Evolutionary conservation across 1,140 invertebrate genomes (phyloP), one percentile per base, ranked within the genome.

Genomic region (Melipona quadrifasciata): DNA sequence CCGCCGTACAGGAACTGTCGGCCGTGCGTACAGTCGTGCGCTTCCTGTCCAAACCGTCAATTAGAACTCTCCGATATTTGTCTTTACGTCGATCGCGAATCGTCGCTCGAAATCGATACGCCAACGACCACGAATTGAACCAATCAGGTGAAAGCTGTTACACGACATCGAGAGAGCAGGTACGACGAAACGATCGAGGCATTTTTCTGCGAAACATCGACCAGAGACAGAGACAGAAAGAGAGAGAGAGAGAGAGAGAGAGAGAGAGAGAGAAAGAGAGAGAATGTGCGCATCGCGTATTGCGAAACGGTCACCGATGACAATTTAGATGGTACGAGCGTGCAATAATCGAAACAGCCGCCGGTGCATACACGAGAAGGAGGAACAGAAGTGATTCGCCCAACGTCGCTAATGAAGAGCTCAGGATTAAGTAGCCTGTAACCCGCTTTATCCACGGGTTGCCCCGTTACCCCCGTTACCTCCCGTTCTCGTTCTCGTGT

Each of bases 381-480:
- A 85, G 79, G 84, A 58, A 75, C 53, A 81, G 80, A 80, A 84
- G 79, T 87, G 88, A 90, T 90, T 91, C 89, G 88, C 84, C 39
- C 84, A 84, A 61, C 70, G 86, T 90, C 84, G 85, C 91, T 93
- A 93, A 93, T 93, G 91, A 92, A 93, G 92, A 91, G 92, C 91
- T 93, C 90, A 91, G 88, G 87, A 80, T 86, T 92, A 91, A 92
- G 89, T 92, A 92, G 91, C 88, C 90, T 87, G 86, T 92, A 90
- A 92, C 79, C 87, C 89, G 84, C 88, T 90, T 88, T 92, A 85
- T 90, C 87, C 88, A 83, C 84, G 39, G 39, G 79, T 73, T 64
- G 51, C 61, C 55, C 86, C 39, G 39, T 80, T 57, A 51, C 61
- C 85, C 19, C n/a, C n/a, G n/a, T n/a, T 80, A 68, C 81, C 27